Evolutionary conservation across 2,888 invertebrate species (phyloP).

Genomic region (Noctua fimbriata): DNA sequence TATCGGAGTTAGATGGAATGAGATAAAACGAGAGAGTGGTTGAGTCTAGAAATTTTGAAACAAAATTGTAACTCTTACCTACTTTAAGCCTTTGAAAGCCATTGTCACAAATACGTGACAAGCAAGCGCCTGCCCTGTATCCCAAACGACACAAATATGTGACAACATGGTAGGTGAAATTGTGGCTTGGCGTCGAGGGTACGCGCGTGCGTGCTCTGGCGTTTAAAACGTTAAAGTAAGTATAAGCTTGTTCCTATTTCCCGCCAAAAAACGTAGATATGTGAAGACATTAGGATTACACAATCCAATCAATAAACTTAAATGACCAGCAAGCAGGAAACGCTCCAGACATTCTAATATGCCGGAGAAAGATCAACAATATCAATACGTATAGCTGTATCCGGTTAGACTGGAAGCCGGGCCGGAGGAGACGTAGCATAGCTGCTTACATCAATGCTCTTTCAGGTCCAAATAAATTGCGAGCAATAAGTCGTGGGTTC

Average conservation of each 20-base stretch:
- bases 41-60: not conserved
- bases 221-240: no score
- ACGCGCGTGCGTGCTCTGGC: no score
- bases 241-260: not conserved
- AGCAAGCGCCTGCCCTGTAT: no score
- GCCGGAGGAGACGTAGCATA: not conserved
- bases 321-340: slow-evolving; percentile 5
- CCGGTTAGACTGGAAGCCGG: not conserved
- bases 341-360: slow-evolving; percentile 8
- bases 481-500: no score
- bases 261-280: not conserved
- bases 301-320: not conserved
- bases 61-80: not conserved
- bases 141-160: no score
- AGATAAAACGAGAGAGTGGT: not conserved
- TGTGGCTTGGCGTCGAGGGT: no score
- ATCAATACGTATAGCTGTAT: not conserved
- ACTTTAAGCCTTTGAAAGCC: no score
- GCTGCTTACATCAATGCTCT: not conserved
- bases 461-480: slow-evolving; percentile 2
- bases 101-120: no score
- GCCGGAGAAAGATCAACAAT: not conserved
- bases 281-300: not conserved
- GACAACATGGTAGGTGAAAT: no score
- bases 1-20: slow-evolving; percentile 1